Base-by-base conservation (phyloP, 2,797 vertebrate species). In the Smutsia gigantea region DNA sequence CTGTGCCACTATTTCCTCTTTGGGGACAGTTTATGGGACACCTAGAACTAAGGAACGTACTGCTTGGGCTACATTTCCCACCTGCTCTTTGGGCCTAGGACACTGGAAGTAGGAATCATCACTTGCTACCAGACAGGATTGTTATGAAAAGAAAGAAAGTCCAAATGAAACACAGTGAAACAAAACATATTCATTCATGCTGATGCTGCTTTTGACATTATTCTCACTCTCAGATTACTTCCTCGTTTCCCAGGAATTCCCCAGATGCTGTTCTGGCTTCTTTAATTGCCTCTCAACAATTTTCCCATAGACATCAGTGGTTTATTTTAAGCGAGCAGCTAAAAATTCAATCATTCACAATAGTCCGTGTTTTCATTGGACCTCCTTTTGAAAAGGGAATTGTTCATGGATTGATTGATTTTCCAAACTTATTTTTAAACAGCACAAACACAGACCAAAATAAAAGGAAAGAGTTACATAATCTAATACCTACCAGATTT, bases 391-490 rank as follows among this genome's bases (percentile, higher is more conserved):
- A 77, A 94, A 90, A 78, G 42, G n/a, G 17, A 87, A 57, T 34
- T 90, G 21, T 94, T 69, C 69, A 57, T 90, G 18, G 12, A 18
- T 81, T 71, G 19, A 72, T 59, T 68, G 34, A 37, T 90, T 87
- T 95, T 95, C 75, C 46, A 49, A 95, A 85, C 77, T 93, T 71
- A 39, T 79, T 95, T 90, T 95, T 63, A 68, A 93, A 89, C 29
- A 85, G 49, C 23, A 72, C 21, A 25, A 93, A 83, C 82, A 17
- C 42, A 88, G 7, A 55, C 53, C 57, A 89, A 89, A 96, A 93
- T 64, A 93, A 93, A 90, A 95, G 39, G 29, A 29, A 39, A 66
- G 87, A 61, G 17, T 71, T 88, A 51, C 5, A 55, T 84, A 71
- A 66, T 72, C 37, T 53, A 29, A 39, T 59, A 42, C 8, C 46